phyloP scores from a whole-genome alignment of 2,113 vertebrate species.

The Desmodus rotundus region DNA sequence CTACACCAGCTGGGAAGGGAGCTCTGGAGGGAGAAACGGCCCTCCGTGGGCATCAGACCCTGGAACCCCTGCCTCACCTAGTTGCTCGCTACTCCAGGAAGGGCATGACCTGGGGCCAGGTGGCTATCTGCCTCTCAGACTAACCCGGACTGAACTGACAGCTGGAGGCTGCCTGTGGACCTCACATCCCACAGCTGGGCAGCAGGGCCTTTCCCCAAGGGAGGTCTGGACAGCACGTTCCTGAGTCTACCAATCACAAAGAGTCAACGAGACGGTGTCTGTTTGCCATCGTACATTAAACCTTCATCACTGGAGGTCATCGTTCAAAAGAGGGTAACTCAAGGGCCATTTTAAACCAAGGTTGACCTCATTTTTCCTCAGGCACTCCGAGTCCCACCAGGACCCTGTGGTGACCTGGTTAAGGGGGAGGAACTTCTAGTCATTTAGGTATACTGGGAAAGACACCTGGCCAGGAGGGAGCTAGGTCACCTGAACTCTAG shows the following conservation, averaged over 20 bases:
- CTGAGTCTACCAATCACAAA: not conserved
- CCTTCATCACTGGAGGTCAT: not conserved
- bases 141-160: not conserved
- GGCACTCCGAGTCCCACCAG: not conserved
- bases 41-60: not conserved
- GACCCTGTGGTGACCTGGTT: not conserved
- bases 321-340: not conserved
- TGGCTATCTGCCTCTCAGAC: not conserved
- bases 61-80: too few species aligned
- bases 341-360: not conserved
- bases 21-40: not conserved
- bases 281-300: too few species aligned
- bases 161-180: not conserved
- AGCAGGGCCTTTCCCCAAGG: not conserved
- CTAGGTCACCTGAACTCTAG: not conserved
- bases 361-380: not conserved
- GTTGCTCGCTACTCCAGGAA: not conserved
- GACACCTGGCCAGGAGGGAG: not conserved
- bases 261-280: not conserved
- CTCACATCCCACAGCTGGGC: not conserved
- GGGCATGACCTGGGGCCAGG: not conserved
- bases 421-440: not conserved
- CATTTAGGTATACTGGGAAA: not conserved
- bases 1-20: fast-evolving
- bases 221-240: too few species aligned